A percentile compares a stretch with the other conserved stretches of the same genome.
Evolutionary conservation across 2,797 vertebrate species (phyloP).

Genomic region (Aldrovandia affinis): DNA sequence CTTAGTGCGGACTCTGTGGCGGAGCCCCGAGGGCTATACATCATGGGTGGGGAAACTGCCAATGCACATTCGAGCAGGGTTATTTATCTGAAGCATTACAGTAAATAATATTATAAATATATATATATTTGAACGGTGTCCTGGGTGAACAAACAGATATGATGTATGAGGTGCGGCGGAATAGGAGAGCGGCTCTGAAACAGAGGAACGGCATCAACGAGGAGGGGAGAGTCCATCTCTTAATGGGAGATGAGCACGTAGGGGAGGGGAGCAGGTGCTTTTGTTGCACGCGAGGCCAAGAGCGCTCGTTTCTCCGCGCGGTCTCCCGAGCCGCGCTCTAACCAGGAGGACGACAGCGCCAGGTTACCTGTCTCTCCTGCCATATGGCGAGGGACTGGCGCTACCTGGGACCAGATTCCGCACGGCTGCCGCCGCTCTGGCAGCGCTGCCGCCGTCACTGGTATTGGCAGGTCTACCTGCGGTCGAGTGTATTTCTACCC

Average conservation of each 20-base stretch:
- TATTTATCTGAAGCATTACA: not conserved
- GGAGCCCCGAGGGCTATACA: not conserved
- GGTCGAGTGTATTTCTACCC: not conserved
- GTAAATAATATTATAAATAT: not conserved
- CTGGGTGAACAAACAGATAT: not conserved
- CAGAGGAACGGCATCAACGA: not conserved
- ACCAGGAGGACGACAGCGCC: slow-evolving; percentile 25
- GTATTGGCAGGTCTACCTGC: not conserved
- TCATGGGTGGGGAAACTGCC: not conserved
- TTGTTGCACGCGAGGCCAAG: slow-evolving; percentile 14
- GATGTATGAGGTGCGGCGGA: not conserved
- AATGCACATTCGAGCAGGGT: not conserved
- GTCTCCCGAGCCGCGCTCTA: slow-evolving; percentile 23
- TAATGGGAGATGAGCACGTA: slow-evolving; percentile 12
- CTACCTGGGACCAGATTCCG: not conserved
- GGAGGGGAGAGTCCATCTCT: slow-evolving; percentile 33
- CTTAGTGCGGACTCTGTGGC: not conserved
- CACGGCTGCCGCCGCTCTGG: not conserved
- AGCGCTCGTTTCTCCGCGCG: not conserved
- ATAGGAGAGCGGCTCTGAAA: not conserved
- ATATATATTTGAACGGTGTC: not conserved
- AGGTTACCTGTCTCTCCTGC: slow-evolving; percentile 22
- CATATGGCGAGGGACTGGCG: slow-evolving; percentile 30
- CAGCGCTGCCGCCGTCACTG: not conserved
- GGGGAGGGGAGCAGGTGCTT: slow-evolving; percentile 32